These are phyloP conservation scores for Pelecanus crispus DNA, from an alignment of 2,113 vertebrate genomes.

Conservation along the genomic window DNA sequence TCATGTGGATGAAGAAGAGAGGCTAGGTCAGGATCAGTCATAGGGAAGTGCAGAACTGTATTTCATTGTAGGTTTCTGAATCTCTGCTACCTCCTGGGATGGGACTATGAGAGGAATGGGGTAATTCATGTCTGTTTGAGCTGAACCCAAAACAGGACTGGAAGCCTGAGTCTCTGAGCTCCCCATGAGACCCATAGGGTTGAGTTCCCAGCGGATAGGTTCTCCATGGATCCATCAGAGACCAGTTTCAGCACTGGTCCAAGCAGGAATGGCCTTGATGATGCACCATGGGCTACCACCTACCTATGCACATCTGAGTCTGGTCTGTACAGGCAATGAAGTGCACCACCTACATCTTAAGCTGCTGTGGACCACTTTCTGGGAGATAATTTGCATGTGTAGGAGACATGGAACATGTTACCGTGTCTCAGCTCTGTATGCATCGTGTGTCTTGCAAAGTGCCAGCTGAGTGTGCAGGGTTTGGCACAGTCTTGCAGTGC, in stretches of 20 bases:
- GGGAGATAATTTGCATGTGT: background rate
- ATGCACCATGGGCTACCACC: background rate
- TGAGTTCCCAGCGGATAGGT: background rate
- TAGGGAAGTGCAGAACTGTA: background rate
- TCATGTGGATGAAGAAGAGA: background rate
- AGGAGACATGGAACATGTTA: background rate
- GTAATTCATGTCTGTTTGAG: background rate
- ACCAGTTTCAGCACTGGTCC: background rate
- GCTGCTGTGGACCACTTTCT: background rate
- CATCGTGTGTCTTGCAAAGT: fast-evolving
- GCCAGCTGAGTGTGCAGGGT: background rate
- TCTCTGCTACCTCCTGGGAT: background rate
- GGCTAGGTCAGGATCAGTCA: background rate
- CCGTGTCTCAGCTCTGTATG: background rate
- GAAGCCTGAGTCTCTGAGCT: background rate
- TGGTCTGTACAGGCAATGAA: background rate
- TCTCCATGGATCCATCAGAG: background rate
- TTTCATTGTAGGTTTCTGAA: background rate
- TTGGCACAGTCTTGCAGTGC: background rate
- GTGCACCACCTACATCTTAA: background rate
- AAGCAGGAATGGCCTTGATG: background rate
- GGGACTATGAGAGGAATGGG: background rate
- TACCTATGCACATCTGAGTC: background rate
- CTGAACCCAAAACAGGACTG: background rate
- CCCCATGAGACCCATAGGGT: background rate